phyloP scores from a whole-genome alignment of 2,888 invertebrate genomes.

The Machimus atricapillus region DNA sequence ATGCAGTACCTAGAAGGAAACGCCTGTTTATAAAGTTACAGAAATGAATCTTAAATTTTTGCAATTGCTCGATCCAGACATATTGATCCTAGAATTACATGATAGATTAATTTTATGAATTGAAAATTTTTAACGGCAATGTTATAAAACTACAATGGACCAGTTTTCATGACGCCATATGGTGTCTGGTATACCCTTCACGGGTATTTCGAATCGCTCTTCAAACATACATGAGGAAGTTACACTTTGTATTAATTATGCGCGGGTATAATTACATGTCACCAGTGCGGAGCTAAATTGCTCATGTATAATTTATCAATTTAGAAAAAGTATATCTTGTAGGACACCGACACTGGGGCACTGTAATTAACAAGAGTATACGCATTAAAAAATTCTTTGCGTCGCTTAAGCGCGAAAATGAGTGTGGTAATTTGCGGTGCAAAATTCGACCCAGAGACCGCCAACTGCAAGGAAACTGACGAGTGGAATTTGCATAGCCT shows the following conservation, averaged over 20 bases:
- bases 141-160: background rate
- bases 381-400: background rate
- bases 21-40: too few relatives aligned
- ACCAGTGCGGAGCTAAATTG: background rate
- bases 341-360: background rate
- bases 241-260: background rate
- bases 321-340: background rate
- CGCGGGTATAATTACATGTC: background rate
- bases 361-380: background rate
- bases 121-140: background rate
- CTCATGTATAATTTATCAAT: background rate
- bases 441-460: background rate
- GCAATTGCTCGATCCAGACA: too few relatives aligned
- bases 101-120: background rate
- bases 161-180: background rate
- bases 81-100: too few relatives aligned
- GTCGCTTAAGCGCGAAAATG: background rate
- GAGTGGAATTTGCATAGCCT: background rate
- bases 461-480: background rate
- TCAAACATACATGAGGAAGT: background rate
- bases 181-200: background rate
- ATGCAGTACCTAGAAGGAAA: too few relatives aligned
- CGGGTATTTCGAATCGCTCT: background rate
- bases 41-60: too few relatives aligned
- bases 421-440: background rate